A percentile compares a stretch with the other conserved stretches of the same genome.
phyloP scores from a whole-genome alignment of 2,113 vertebrate species.

The Equus quagga region DNA sequence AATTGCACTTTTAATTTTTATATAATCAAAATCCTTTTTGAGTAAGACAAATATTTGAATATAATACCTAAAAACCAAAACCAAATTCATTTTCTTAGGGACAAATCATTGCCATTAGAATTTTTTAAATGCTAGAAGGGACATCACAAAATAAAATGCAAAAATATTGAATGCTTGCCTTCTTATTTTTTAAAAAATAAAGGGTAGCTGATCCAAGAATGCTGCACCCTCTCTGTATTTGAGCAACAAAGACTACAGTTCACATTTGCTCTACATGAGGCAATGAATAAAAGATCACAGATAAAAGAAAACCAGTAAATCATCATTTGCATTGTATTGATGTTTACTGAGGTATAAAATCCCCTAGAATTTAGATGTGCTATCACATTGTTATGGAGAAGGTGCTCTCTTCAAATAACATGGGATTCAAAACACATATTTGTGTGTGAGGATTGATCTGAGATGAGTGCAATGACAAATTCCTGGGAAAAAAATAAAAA shows the following conservation, averaged over 20 bases:
- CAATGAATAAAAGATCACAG: conserved; percentile 83
- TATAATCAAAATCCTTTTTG: not conserved
- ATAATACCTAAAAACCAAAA: not conserved
- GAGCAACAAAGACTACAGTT: conserved; percentile 73
- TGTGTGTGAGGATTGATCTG: conserved; percentile 5
- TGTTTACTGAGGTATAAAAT: conserved; percentile 81
- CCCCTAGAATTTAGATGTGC: conserved; percentile 69
- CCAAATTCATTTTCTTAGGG: not conserved
- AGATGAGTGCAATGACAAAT: conserved; percentile 50
- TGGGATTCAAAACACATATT: conserved; percentile 39
- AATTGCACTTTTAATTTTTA: not conserved
- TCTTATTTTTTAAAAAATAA: not conserved
- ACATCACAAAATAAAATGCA: not conserved
- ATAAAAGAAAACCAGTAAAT: conserved; percentile 80
- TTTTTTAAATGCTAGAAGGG: not conserved
- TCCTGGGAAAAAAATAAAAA: not conserved
- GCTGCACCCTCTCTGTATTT: conserved; percentile 29
- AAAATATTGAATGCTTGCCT: not conserved
- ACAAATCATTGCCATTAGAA: not conserved
- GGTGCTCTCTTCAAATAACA: conserved; percentile 65
- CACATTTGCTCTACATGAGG: conserved; percentile 76
- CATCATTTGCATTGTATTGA: conserved; percentile 82
- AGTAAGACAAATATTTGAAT: not conserved
- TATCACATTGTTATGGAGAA: conserved; percentile 64
- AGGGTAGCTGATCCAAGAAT: not conserved